A percentile compares a stretch with the other conserved stretches of the same genome.
Evolutionary conservation across 1,140 invertebrate species (phyloP).

Genomic region (Cydia fagiglandana): DNA sequence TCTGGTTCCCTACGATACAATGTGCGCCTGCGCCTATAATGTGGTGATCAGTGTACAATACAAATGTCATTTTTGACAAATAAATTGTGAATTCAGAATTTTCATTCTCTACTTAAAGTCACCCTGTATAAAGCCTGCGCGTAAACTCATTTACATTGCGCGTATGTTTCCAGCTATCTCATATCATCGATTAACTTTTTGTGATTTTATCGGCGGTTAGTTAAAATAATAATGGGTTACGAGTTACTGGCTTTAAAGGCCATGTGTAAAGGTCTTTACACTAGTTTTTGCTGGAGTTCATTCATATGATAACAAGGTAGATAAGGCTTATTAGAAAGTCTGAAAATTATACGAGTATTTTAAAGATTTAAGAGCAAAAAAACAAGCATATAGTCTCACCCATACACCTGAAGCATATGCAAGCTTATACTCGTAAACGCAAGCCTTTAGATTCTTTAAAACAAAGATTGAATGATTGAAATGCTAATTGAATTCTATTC

Average conservation of each 20-base stretch:
- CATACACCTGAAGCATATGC: no score
- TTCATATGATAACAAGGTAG: neutral
- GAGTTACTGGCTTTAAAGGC: slow-evolving; percentile 13
- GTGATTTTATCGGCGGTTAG: slow-evolving; percentile 19
- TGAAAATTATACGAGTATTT: neutral
- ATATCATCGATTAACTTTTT: slow-evolving; percentile 50
- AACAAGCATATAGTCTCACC: no score
- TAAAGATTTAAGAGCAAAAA: no score
- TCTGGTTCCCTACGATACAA: no score
- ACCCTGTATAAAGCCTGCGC: slow-evolving; percentile 7
- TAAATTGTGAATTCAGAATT: neutral
- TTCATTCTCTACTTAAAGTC: neutral
- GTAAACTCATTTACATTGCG: slow-evolving; percentile 54
- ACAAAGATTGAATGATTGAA: no score
- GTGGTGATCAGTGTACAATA: no score
- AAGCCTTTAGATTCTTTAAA: no score
- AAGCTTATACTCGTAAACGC: no score
- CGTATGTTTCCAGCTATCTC: slow-evolving; percentile 50
- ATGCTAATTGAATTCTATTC: no score
- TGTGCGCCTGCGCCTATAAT: no score
- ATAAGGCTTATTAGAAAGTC: neutral
- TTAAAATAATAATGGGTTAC: slow-evolving; percentile 31
- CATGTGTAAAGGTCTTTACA: neutral
- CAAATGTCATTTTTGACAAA: no score
- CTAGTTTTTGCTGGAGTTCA: neutral